Evolutionary conservation across 2,797 vertebrate species (phyloP), one percentile per base, ranked within the genome.

Genomic region (Helarctos malayanus): DNA sequence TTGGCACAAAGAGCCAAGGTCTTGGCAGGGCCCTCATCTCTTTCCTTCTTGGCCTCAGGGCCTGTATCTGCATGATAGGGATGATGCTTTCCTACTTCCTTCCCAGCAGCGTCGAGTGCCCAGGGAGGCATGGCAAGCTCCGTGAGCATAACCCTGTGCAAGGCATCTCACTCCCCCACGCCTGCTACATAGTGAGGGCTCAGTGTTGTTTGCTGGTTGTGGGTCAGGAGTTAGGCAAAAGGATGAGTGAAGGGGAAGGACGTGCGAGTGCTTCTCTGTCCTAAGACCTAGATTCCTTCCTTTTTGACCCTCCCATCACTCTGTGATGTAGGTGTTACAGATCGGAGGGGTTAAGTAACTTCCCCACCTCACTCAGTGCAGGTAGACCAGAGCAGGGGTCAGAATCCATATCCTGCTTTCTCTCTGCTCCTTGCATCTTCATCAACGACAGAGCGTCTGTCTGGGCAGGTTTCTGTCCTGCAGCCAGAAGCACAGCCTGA

Each of bases 181-280:
- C n/a, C 25, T 8, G 13, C 2, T 38, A 9, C 38, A 3, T 27
- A 25, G 41, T 3, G 18, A 14, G n/a, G 11, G 25, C 21, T 83
- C 21, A 38, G 10, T 21, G 5, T 41, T 21, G 35, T 81, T 32
- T 61, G 29, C 23, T 38, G 54, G 15, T 0, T 0, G 0, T 27
- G 56, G 21, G 41, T 69, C 41, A 47, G 41, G 52, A 35, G 23
- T 12, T 23, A 45, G 83, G 41, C 16, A 32, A 32, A 49, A 29
- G 69, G 68, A 3, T 38, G 29, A 9, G 5, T 57, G 25, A 41
- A 16, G 27, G 5, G 35, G 65, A 59, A 47, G 41, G 54, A 18
- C 10, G 0, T 18, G 7, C 18, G 49, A 15, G 59, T 0, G 0
- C 13, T 27, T 7, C 59, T 61, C 11, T 15, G 15, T 65, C 47